Percentiles rank a stretch among this genome's conserved stretches.
These are phyloP conservation scores for Rhimphoctona megacephalus DNA, from an alignment of 2,888 invertebrate species.

Conservation along the genomic window DNA sequence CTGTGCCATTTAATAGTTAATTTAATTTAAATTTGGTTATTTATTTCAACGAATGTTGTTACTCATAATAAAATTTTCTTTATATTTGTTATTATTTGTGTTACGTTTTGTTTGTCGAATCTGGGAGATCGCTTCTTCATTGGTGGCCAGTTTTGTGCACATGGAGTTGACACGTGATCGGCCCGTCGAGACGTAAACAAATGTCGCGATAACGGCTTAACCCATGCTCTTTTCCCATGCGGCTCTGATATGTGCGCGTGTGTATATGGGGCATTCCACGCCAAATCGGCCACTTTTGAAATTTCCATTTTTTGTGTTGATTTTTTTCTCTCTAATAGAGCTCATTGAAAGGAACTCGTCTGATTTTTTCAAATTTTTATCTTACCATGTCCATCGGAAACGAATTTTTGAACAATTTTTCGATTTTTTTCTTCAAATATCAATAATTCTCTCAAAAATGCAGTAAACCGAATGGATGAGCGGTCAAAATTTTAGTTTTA, in stretches of 20 bases:
- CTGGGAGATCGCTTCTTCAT: conserved; percentile 52
- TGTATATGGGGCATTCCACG: too few species aligned
- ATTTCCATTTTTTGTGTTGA: too few species aligned
- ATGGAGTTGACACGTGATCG: conserved; percentile 79
- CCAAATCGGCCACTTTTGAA: too few species aligned
- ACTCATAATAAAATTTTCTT: conserved; percentile 27
- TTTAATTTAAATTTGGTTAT: background rate
- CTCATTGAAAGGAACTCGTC: too few species aligned
- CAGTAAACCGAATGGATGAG: too few species aligned
- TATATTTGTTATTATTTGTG: conserved; percentile 38
- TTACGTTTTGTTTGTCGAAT: conserved; percentile 12
- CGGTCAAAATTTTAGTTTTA: too few species aligned
- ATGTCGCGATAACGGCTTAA: conserved; percentile 71
- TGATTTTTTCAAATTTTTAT: too few species aligned
- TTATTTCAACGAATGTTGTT: background rate
- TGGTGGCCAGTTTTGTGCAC: conserved; percentile 65
- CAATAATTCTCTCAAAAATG: too few species aligned
- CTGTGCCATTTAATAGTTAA: background rate
- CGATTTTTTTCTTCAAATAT: too few species aligned
- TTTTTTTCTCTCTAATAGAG: too few species aligned
- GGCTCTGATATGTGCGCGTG: conserved; percentile 1
- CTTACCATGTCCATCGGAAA: too few species aligned
- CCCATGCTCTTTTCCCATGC: background rate
- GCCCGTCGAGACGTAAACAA: conserved; percentile 76
- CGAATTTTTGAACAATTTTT: too few species aligned